Conservation (phyloP, 1,140 invertebrate species). For the Ditylenchus dipsaci region DNA sequence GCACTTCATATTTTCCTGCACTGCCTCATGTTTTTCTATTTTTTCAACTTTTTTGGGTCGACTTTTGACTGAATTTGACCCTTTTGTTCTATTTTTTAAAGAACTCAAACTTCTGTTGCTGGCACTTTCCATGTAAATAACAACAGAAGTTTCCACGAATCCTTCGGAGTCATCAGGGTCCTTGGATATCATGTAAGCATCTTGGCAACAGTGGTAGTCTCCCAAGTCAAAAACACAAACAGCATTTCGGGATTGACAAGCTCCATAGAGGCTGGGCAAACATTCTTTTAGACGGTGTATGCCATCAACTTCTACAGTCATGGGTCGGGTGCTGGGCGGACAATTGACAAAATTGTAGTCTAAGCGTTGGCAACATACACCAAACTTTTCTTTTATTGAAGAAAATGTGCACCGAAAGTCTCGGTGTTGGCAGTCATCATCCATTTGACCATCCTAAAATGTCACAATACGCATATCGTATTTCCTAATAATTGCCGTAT, state of each 20-base stretch:
- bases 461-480: no score
- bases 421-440: not conserved
- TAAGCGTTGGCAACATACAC: not conserved
- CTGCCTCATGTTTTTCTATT: no score
- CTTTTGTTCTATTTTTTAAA: no score
- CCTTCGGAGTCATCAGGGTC: not conserved
- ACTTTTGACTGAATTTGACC: no score
- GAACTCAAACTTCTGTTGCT: no score
- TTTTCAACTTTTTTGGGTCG: no score
- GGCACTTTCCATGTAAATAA: not conserved
- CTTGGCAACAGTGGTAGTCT: slow-evolving; percentile 1
- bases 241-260: not conserved
- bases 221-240: not conserved
- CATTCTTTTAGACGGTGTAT: not conserved
- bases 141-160: not conserved
- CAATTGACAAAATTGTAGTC: not conserved
- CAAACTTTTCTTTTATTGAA: not conserved
- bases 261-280: not conserved
- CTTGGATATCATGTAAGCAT: not conserved
- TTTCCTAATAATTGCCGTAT: no score
- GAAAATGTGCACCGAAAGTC: not conserved
- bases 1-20: not conserved
- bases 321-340: not conserved
- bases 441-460: no score
- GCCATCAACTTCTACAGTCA: not conserved